phyloP scores from a whole-genome alignment of 2,797 vertebrate genomes.

The Parotocinclus haroldoi region DNA sequence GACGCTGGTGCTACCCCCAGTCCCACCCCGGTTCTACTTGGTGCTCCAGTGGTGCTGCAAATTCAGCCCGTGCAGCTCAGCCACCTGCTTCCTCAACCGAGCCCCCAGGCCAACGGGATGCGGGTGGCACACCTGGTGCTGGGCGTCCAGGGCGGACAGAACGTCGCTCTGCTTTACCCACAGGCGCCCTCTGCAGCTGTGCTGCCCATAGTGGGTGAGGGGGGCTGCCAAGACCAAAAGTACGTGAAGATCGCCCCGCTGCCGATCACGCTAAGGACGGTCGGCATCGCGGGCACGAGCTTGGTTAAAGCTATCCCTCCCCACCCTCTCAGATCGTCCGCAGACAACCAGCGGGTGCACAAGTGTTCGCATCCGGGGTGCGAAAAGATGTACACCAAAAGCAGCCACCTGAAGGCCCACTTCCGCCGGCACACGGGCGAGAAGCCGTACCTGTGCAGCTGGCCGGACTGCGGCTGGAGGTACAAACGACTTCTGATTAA shows the following conservation, averaged over 20 bases:
- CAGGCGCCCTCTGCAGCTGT: slow-evolving; percentile 60
- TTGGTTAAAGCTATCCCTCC: slow-evolving; percentile 64
- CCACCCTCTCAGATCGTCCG: slow-evolving; percentile 56
- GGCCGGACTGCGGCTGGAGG: slow-evolving; percentile 80
- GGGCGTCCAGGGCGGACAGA: slow-evolving; percentile 68
- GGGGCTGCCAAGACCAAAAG: slow-evolving; percentile 67
- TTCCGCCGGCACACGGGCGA: slow-evolving; percentile 77
- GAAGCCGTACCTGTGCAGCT: slow-evolving; percentile 77
- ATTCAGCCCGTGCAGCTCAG: slow-evolving; percentile 66
- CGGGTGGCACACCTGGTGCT: slow-evolving; percentile 72
- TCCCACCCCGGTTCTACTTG: slow-evolving; percentile 57
- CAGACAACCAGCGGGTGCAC: slow-evolving; percentile 70
- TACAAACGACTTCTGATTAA: slow-evolving; percentile 40
- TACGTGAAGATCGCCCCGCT: slow-evolving; percentile 78
- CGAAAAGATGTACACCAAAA: slow-evolving; percentile 81
- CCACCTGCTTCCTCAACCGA: slow-evolving; percentile 52
- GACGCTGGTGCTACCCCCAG: slow-evolving; percentile 13
- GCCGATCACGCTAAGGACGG: slow-evolving; percentile 68
- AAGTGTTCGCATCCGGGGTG: slow-evolving; percentile 79
- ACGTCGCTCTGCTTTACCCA: slow-evolving; percentile 67
- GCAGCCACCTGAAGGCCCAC: slow-evolving; percentile 79
- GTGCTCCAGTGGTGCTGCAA: slow-evolving; percentile 67
- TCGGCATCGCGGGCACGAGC: slow-evolving; percentile 62
- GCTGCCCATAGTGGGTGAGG: slow-evolving; percentile 55
- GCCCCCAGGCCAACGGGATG: slow-evolving; percentile 55